Conservation (phyloP, 2,888 invertebrate genomes). For the Sipha maydis region DNA sequence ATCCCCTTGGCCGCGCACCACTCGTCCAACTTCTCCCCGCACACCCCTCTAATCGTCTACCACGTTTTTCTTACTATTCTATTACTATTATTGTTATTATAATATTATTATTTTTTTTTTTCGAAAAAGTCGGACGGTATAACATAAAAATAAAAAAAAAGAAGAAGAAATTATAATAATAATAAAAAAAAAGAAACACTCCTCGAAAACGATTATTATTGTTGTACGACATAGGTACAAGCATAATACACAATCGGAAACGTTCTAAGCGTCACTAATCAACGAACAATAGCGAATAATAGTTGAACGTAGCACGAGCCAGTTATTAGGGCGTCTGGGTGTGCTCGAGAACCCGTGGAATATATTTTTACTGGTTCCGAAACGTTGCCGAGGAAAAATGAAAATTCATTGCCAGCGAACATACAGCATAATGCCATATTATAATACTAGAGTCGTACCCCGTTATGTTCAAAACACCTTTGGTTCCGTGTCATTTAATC, state of each 20-base stretch:
- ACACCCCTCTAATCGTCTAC: neutral
- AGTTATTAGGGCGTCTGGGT: slow-evolving; percentile 41
- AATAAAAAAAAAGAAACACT: slow-evolving; percentile 41
- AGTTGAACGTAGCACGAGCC: slow-evolving; percentile 56
- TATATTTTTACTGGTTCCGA: slow-evolving; percentile 4
- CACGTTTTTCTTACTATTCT: slow-evolving; percentile 16
- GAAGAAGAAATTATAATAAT: too few species aligned
- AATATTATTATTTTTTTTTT: neutral
- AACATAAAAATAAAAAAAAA: neutral
- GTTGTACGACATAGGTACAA: neutral
- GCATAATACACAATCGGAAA: slow-evolving; percentile 54
- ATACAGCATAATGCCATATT: too few species aligned
- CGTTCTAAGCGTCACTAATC: slow-evolving; percentile 57
- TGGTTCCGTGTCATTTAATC: slow-evolving; percentile 17
- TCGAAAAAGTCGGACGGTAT: neutral
- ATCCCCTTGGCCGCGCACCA: neutral
- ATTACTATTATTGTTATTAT: slow-evolving; percentile 9
- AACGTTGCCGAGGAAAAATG: slow-evolving; percentile 12
- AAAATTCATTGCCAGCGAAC: neutral
- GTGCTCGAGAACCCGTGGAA: slow-evolving; percentile 46
- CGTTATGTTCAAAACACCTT: neutral
- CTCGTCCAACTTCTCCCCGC: too few species aligned
- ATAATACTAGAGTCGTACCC: neutral
- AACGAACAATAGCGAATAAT: slow-evolving; percentile 58
- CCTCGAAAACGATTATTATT: slow-evolving; percentile 47